Evolutionary conservation across 1,140 invertebrate genomes (phyloP), one percentile per base, ranked within the genome.

Genomic region (Pseudomyrmex cubaensis): DNA sequence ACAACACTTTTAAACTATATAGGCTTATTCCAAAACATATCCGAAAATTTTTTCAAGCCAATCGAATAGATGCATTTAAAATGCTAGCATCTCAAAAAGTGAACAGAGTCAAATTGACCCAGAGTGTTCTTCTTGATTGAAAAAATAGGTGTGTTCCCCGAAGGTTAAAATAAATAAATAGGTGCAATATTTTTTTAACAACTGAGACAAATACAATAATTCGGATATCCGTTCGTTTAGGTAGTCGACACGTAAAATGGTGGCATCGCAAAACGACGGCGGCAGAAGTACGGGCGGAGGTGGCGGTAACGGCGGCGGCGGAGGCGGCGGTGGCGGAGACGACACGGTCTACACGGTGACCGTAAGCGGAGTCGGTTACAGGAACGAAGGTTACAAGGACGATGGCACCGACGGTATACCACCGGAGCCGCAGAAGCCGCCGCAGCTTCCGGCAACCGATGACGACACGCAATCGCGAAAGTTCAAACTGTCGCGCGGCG

Each of bases 401-500:
- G 95, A 96, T 84, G 92, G 90, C 12, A 93, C 93, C 59, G 95
- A 95, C 84, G 95, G 95, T 44, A 95, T 96, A 56, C 90, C 93
- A 1, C 90, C 90, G 12, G 93, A 93, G 35, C 92, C 91, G 8
- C 91, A 91, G 7, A 96, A 96, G 87, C 96, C 96, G 13, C 96
- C 95, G 1, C 95, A 95, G 15, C 90, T 95, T n/a, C 95, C 96
- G 15, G 88, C 92, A 2, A 93, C 93, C 61, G 96, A 96, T 80
- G 96, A 97, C 57, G 95, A 95, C 35, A 95, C 95, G 63, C 95
- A 95, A 61, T 95, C 96, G 15, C 96, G 97, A 87, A 97, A 97
- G 95, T 96, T 97, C 89, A 97, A 97, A 92, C 92, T 97, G 78
- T 96, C 97, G 52, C 95, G 96, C 59, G 96, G 95, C 87, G 97